A percentile compares a stretch with the other conserved stretches of the same genome.
Evolutionary conservation across 2,888 invertebrate species (phyloP).

Genomic region (Andrena bucephala): DNA sequence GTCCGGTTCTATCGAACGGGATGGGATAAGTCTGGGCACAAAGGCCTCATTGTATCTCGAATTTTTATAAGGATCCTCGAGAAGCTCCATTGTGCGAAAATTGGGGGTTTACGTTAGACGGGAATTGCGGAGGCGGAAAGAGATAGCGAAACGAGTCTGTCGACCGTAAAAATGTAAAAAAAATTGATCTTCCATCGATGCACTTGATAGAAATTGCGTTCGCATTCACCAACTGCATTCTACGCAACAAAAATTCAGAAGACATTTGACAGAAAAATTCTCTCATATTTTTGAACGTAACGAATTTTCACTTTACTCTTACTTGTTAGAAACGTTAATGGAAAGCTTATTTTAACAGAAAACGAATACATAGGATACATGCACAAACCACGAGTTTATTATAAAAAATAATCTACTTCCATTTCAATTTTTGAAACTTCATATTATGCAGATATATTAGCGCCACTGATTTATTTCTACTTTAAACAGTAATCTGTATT

Average conservation of each 20-base stretch:
- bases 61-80: constrained; percentile 80
- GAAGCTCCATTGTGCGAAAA: constrained; percentile 81
- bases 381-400: too few relatives aligned
- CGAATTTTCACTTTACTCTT: background rate
- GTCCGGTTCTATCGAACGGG: constrained; percentile 74
- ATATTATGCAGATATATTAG: too few relatives aligned
- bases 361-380: too few relatives aligned
- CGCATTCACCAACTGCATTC: background rate
- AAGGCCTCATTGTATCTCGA: constrained; percentile 78
- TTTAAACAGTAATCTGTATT: too few relatives aligned
- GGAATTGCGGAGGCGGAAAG: constrained; percentile 77
- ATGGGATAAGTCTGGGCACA: constrained; percentile 81
- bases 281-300: background rate
- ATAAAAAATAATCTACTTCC: too few relatives aligned
- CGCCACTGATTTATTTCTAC: too few relatives aligned
- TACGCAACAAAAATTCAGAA: background rate
- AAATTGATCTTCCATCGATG: constrained; percentile 68
- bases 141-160: constrained; percentile 79
- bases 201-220: background rate
- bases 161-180: constrained; percentile 75
- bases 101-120: constrained; percentile 76
- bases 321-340: too few relatives aligned
- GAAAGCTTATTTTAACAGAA: too few relatives aligned
- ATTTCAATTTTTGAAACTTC: too few relatives aligned
- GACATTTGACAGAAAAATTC: background rate